Evolutionary conservation across 2,113 vertebrate species (phyloP), one percentile per base, ranked within the genome.

Genomic region (Taxidea taxus): DNA sequence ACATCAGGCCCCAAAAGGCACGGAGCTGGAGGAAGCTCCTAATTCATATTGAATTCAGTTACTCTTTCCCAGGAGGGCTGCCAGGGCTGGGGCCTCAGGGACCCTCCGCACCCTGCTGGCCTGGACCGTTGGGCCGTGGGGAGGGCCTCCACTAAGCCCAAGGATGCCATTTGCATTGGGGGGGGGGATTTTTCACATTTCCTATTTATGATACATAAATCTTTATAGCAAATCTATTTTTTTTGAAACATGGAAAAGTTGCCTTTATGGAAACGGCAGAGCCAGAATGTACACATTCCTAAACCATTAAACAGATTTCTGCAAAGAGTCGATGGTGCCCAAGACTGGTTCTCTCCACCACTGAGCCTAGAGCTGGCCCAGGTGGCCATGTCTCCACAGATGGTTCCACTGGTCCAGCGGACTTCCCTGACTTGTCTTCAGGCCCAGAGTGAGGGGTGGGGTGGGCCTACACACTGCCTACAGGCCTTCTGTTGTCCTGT

Each of bases 201-300:
- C 39, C 74, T 98, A 96, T 97, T 98, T 98, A 98, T 98, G 91
- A 75, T 83, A 83, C 96, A 58, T 68, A 81, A 60, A 80, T 96
- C 96, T 97, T 97, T 98, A 87, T 98, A 96, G 82, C 87, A 96
- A 54, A 96, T 96, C 94, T 98, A 96, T 97, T 98, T 97, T 58
- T 62, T 97, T 97, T 92, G 89, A 95, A 95, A 97, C 80, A 77
- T 82, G 87, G 72, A 66, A 60, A 95, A 96, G 84, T 96, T 93
- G 87, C 97, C 94, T 97, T 95, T 93, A 27, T 92, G 95, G 95
- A 97, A 85, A 97, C n/a, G 42, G 16, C n/a, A 87, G 94, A 98
- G 97, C 95, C 97, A 94, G 90, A 93, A 78, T 68, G n/a, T 95
- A 90, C 75, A 75, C 51, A 87, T 87, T 90, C 54, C 60, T 95